These are phyloP conservation scores for Limnodromus scolopaceus DNA, from an alignment of 2,797 vertebrate genomes.

Conservation along the genomic window DNA sequence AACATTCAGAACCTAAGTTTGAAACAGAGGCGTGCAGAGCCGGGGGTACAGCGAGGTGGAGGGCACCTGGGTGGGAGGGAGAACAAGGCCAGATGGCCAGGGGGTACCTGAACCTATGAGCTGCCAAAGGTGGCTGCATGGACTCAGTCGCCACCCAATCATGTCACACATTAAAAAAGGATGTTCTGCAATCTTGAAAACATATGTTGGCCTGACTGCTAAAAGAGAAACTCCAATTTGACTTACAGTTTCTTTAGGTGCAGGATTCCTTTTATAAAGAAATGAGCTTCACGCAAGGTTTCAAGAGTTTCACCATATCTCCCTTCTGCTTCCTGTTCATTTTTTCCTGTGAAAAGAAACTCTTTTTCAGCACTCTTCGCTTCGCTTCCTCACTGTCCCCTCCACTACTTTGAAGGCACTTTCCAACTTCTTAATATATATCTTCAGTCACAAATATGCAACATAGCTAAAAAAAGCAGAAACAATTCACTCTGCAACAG, in stretches of 20 bases:
- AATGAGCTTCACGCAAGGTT: neutral
- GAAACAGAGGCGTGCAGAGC: neutral
- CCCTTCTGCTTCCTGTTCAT: neutral
- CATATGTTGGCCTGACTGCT: neutral
- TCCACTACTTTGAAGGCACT: neutral
- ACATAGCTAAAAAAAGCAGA: neutral
- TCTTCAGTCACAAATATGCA: accelerated
- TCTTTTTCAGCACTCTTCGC: neutral
- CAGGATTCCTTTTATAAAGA: neutral
- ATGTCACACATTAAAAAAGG: neutral
- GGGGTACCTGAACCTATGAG: neutral
- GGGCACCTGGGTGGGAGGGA: accelerated
- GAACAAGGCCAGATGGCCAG: accelerated
- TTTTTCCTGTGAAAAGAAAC: neutral
- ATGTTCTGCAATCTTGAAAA: neutral
- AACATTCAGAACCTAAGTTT: neutral
- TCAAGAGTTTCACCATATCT: neutral
- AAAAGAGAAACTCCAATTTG: neutral
- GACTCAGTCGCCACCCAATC: neutral
- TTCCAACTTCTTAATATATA: neutral
- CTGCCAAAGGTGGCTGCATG: neutral
- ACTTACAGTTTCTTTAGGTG: neutral
- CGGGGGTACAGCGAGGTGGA: neutral
- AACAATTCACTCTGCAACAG: neutral
- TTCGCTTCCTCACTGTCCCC: neutral